Percentiles rank a stretch among this genome's conserved stretches.
Evolutionary conservation across 1,140 invertebrate genomes (phyloP).

Genomic region (Drosophila pseudoobscura): DNA sequence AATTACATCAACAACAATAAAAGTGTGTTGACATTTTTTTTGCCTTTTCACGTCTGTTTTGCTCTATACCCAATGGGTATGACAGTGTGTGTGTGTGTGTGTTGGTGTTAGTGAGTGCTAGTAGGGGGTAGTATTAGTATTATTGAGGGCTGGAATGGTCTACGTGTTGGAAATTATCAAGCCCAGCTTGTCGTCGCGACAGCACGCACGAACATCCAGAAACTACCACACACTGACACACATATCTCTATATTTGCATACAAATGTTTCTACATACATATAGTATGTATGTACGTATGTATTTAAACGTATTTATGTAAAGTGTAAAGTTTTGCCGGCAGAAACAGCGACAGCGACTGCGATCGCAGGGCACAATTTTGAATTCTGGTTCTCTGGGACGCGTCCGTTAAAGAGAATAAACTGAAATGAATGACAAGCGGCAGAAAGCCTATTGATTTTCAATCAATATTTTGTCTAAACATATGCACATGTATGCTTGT

Average conservation of each 20-base stretch:
- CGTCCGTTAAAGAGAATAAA: conserved; percentile 10
- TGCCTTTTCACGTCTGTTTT: conserved; percentile 71
- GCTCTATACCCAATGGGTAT: conserved; percentile 58
- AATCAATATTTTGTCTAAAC: conserved; percentile 70
- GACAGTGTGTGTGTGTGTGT: conserved; percentile 10
- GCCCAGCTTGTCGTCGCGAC: conserved; percentile 72
- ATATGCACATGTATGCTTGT: conserved; percentile 8
- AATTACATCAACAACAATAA: conserved; percentile 61
- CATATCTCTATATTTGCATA: conserved; percentile 39
- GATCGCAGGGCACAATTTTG: conserved; percentile 27
- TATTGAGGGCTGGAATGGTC: conserved; percentile 21
- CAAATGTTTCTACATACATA: conserved; percentile 23
- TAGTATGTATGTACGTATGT: background rate
- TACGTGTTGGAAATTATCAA: conserved; percentile 79
- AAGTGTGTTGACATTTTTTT: conserved; percentile 78
- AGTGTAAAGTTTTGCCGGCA: conserved; percentile 51
- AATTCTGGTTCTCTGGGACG: conserved; percentile 27
- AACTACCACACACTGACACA: conserved; percentile 30
- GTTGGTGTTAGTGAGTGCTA: conserved; percentile 29
- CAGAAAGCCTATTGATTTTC: conserved; percentile 71
- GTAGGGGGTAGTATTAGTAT: conserved; percentile 13
- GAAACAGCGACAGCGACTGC: conserved; percentile 35
- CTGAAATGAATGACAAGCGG: conserved; percentile 50
- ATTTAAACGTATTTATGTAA: conserved; percentile 12
- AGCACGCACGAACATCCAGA: conserved; percentile 55